These are phyloP conservation scores for Mus spicilegus DNA, from an alignment of 2,113 vertebrate genomes.

Conservation along the genomic window DNA sequence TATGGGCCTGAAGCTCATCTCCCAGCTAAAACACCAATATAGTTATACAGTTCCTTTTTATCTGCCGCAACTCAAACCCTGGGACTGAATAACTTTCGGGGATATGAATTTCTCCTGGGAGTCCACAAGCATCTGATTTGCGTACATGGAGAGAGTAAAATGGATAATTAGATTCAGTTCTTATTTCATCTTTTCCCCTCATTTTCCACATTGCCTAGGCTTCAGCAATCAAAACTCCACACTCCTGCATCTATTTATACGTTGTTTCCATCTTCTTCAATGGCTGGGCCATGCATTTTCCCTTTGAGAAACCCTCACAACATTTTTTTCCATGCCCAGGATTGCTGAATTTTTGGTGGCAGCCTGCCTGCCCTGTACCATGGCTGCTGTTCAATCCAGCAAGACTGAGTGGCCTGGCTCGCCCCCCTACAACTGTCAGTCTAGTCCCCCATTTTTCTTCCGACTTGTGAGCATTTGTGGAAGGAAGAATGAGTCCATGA, in stretches of 20 bases:
- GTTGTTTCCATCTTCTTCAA: slow-evolving; percentile 67
- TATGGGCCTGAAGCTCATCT: background rate
- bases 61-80: slow-evolving; percentile 30
- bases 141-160: slow-evolving; percentile 40
- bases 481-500: background rate
- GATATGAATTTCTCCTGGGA: slow-evolving; percentile 67
- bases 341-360: background rate
- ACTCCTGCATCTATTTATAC: slow-evolving; percentile 61
- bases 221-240: slow-evolving; percentile 44
- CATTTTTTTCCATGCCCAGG: slow-evolving; percentile 60
- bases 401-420: background rate
- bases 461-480: slow-evolving; percentile 31
- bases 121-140: slow-evolving; percentile 62
- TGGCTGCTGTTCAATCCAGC: background rate
- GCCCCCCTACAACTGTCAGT: background rate
- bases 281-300: slow-evolving; percentile 30
- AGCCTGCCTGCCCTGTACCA: background rate
- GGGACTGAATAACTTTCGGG: slow-evolving; percentile 59
- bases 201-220: slow-evolving; percentile 79
- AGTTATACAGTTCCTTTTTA: slow-evolving; percentile 46
- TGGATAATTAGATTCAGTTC: slow-evolving; percentile 60
- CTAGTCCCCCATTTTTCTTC: background rate
- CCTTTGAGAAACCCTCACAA: slow-evolving; percentile 52
- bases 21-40: background rate
- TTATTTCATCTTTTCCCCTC: slow-evolving; percentile 78